phyloP scores from a whole-genome alignment of 2,888 invertebrate genomes.

The Ophion costatus region DNA sequence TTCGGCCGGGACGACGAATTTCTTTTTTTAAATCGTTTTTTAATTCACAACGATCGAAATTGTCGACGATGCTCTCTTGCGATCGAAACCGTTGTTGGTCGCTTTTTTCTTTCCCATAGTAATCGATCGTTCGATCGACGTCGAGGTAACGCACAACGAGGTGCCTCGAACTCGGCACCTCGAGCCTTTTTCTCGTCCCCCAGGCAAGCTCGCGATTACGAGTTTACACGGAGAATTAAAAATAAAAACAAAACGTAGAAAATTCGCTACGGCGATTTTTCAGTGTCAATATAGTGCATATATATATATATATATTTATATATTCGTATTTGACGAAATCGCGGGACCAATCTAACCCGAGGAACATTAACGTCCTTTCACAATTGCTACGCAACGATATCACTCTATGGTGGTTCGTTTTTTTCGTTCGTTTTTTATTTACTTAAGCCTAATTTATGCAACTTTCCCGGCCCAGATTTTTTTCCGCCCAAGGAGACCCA shows the following conservation, averaged over 20 bases:
- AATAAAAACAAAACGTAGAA: slow-evolving; percentile 18
- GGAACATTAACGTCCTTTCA: slow-evolving; percentile 24
- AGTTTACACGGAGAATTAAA: not conserved
- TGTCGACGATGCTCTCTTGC: slow-evolving; percentile 21
- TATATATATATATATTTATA: slow-evolving; percentile 43
- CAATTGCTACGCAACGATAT: slow-evolving; percentile 11
- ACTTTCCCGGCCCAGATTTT: slow-evolving; percentile 10
- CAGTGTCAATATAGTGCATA: slow-evolving; percentile 40
- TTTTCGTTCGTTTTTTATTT: not conserved
- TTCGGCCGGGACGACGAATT: not conserved
- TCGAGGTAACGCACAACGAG: slow-evolving; percentile 22
- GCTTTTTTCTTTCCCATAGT: slow-evolving; percentile 7
- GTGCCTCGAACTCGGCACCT: slow-evolving; percentile 44
- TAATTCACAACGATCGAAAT: slow-evolving; percentile 28
- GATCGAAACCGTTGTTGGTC: not conserved
- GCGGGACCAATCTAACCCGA: slow-evolving; percentile 20
- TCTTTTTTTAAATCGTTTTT: not conserved
- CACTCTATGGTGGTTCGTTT: not conserved
- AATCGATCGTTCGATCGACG: slow-evolving; percentile 32
- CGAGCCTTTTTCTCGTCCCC: slow-evolving; percentile 47
- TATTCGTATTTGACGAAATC: slow-evolving; percentile 50
- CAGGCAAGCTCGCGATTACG: slow-evolving; percentile 32
- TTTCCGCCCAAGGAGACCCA: slow-evolving; percentile 24
- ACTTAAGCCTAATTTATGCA: slow-evolving; percentile 40
- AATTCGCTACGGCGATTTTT: slow-evolving; percentile 22